Conservation (phyloP, 2,113 vertebrate species). For the Pao palembangensis region DNA sequence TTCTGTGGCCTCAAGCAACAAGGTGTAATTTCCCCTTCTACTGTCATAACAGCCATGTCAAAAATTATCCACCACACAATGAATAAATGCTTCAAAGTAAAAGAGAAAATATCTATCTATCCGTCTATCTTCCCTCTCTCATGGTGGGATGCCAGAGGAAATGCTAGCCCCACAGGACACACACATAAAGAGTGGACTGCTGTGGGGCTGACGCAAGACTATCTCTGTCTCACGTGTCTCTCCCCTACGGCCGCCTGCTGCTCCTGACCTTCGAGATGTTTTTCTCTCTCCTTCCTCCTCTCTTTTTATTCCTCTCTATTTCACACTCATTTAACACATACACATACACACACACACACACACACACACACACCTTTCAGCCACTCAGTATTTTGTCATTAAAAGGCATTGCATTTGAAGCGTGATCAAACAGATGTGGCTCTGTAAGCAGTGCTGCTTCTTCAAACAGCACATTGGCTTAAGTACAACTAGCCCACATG, state of each 20-base stretch:
- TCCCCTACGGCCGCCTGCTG: conserved; percentile 76
- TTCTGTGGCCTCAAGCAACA: conserved; percentile 65
- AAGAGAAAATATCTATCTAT: conserved; percentile 8
- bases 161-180: conserved; percentile 68
- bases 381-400: conserved; percentile 70
- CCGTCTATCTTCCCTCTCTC: conserved; percentile 46
- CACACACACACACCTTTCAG: conserved; percentile 44
- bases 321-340: conserved; percentile 48
- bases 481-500: conserved; percentile 61
- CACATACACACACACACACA: conserved; percentile 14
- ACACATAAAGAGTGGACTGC: conserved; percentile 61
- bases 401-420: conserved; percentile 71
- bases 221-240: conserved; percentile 75
- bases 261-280: conserved; percentile 80
- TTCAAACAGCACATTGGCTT: conserved; percentile 62
- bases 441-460: conserved; percentile 61
- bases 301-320: conserved; percentile 68
- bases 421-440: conserved; percentile 69
- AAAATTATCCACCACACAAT: conserved; percentile 57
- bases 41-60: conserved; percentile 63
- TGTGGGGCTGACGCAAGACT: conserved; percentile 77
- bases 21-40: conserved; percentile 70
- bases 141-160: conserved; percentile 64
- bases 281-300: conserved; percentile 69
- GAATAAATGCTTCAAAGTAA: conserved; percentile 40